A percentile compares a stretch with the other conserved stretches of the same genome.
phyloP scores from a whole-genome alignment of 2,888 invertebrate species.

The Ashinkailepas kermadecensis region DNA sequence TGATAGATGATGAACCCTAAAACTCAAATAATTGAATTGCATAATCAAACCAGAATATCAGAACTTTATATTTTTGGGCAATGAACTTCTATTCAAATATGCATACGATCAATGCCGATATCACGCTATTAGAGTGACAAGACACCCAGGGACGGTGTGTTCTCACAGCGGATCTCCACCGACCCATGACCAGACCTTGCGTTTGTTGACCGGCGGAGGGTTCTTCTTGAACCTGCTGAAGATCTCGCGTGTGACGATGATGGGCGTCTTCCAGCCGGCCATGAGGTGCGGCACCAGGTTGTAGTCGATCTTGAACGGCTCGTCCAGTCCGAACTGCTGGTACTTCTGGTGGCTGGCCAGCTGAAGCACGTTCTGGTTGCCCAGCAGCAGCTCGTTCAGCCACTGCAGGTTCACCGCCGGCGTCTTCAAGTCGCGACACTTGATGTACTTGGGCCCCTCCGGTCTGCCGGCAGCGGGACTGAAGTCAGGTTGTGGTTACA shows the following conservation, averaged over 20 bases:
- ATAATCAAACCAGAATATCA: too few relatives aligned
- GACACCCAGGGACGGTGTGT: too few relatives aligned
- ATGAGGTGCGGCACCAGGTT: slow-evolving; percentile 74
- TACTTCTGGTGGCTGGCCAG: slow-evolving; percentile 58
- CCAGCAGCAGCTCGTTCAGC: slow-evolving; percentile 85
- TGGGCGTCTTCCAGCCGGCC: slow-evolving; percentile 91
- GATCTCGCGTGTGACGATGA: slow-evolving; percentile 61
- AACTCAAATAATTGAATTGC: too few relatives aligned
- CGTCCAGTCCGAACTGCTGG: slow-evolving; percentile 71
- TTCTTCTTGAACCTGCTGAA: slow-evolving; percentile 56
- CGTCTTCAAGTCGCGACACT: slow-evolving; percentile 85
- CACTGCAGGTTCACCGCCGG: slow-evolving; percentile 88
- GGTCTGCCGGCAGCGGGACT: slow-evolving; percentile 48
- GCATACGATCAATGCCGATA: too few relatives aligned
- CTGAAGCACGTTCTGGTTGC: slow-evolving; percentile 40
- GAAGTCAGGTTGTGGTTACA: too few relatives aligned
- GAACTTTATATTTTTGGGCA: too few relatives aligned
- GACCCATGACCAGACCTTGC: slow-evolving; percentile 34
- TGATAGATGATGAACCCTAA: too few relatives aligned
- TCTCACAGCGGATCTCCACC: too few relatives aligned
- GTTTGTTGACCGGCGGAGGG: slow-evolving; percentile 38
- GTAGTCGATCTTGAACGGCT: slow-evolving; percentile 79
- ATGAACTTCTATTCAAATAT: too few relatives aligned
- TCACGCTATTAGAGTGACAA: too few relatives aligned
- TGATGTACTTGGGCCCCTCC: slow-evolving; percentile 77